Conservation (phyloP, 2,888 invertebrate species). For the Pseudococcus longispinus region DNA sequence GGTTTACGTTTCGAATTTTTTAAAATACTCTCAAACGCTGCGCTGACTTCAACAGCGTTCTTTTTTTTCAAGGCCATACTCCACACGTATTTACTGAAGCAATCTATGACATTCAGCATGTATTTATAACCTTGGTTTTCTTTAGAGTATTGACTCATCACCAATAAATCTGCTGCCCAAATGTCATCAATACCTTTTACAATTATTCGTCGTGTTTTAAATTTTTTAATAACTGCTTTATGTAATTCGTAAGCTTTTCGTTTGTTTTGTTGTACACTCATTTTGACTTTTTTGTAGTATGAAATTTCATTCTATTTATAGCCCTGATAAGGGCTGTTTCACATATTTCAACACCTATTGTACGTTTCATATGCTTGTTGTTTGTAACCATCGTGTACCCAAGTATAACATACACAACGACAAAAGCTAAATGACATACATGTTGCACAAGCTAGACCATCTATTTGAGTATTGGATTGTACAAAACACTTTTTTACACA, state of each 20-base stretch:
- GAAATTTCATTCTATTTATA: no score
- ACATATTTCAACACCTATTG: no score
- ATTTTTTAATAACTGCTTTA: conserved; percentile 5
- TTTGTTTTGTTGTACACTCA: no score
- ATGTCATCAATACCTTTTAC: conserved; percentile 54
- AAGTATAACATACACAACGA: no score
- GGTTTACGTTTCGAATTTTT: conserved; percentile 11
- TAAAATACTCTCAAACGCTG: conserved; percentile 8
- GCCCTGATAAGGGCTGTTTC: no score
- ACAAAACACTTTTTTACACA: no score
- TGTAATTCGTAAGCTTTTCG: background rate
- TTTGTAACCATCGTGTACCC: no score
- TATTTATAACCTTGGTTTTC: conserved; percentile 57
- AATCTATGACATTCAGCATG: conserved; percentile 56
- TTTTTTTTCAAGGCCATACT: conserved; percentile 55
- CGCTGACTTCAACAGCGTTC: background rate
- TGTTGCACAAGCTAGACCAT: no score
- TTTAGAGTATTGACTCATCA: conserved; percentile 50
- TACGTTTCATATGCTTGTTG: no score
- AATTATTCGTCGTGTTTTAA: conserved; percentile 41
- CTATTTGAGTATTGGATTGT: no score
- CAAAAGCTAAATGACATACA: no score
- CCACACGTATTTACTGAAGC: conserved; percentile 46
- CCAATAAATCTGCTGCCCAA: conserved; percentile 55
- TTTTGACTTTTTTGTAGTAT: no score